Base-by-base conservation (phyloP, 2,113 vertebrate genomes). In the Talpa occidentalis region DNA sequence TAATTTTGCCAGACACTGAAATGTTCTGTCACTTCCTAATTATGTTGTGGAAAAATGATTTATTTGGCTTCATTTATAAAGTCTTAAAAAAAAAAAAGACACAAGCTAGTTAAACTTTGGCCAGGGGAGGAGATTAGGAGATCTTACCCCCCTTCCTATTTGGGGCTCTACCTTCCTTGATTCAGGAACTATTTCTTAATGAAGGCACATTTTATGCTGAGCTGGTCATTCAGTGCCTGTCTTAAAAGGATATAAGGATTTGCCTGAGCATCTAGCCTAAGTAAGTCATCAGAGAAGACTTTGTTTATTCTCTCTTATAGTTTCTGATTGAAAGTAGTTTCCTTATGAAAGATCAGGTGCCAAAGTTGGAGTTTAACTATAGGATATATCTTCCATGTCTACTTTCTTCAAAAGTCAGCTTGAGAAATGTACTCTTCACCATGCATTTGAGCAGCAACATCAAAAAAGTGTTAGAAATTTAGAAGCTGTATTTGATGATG, bases 261-360 rank as follows among this genome's bases (percentile, higher is more conserved):
- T 37, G 67, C 35, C 21, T 40, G 73, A 32, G 52, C 8, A 56
- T 73, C 42, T 78, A 90, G 62, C 80, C 80, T 94, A 92, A 91
- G 62, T 84, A 94, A 95, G 82, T 93, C 72, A 92, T 72, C 47
- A 21, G 56, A 26, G 56, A 88, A 94, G 17, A 17, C 24, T 73
- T 95, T 97, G 69, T 97, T 91, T 96, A 70, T 91, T 96, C 85
- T 96, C 42, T 47, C 93, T 64, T 78, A 89, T 14, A 92, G 47
- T 92, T 96, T 96, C 80, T 93, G 86, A 97, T 97, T 96, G 93
- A 97, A 97, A 91, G 47, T 64, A 91, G 47, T 64, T 93, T 89
- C 37, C 66, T 94, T 80, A 72, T 80, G 92, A 96, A 97, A 93
- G 64, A 95, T 93, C 93, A 93, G 59, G n/a, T 95, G 86, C 93